Evolutionary conservation across 1,140 invertebrate genomes (phyloP).

Genomic region (Bombus impatiens): DNA sequence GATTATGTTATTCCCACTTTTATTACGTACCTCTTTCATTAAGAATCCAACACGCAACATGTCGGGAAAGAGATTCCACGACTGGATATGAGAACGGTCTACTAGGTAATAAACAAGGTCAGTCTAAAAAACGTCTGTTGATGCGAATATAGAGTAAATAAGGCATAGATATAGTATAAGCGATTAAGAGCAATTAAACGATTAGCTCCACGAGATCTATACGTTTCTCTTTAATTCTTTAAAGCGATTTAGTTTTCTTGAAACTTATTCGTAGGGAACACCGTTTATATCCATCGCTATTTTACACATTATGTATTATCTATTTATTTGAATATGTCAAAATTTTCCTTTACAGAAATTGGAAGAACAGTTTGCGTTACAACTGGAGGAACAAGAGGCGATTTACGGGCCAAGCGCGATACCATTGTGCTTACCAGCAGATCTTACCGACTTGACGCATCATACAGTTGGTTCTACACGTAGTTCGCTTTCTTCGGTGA

Average conservation of each 20-base stretch:
- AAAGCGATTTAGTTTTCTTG: neutral
- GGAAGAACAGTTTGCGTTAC: slow-evolving; percentile 92
- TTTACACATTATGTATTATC: neutral
- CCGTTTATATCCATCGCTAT: neutral
- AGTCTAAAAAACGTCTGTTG: slow-evolving; percentile 57
- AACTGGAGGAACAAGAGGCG: slow-evolving; percentile 92
- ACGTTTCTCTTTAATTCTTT: neutral
- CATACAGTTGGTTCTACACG: slow-evolving; percentile 85
- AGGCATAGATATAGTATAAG: neutral
- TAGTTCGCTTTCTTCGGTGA: slow-evolving; percentile 87
- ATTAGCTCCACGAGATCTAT: neutral
- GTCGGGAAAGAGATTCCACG: slow-evolving; percentile 65
- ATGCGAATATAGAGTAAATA: slow-evolving; percentile 26
- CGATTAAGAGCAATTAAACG: neutral
- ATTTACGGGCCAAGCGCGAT: slow-evolving; percentile 86
- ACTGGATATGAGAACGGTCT: slow-evolving; percentile 67
- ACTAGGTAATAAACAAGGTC: slow-evolving; percentile 64
- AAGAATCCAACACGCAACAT: slow-evolving; percentile 47
- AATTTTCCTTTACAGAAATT: slow-evolving; percentile 86
- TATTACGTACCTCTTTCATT: slow-evolving; percentile 25
- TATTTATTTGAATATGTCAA: neutral
- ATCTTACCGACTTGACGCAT: slow-evolving; percentile 84
- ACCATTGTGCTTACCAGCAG: slow-evolving; percentile 84
- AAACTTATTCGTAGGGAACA: neutral
- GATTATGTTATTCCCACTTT: slow-evolving; percentile 33